A percentile compares a stretch with the other conserved stretches of the same genome.
Evolutionary conservation across 2,888 invertebrate genomes (phyloP).

Genomic region (Thymelicus lineola): DNA sequence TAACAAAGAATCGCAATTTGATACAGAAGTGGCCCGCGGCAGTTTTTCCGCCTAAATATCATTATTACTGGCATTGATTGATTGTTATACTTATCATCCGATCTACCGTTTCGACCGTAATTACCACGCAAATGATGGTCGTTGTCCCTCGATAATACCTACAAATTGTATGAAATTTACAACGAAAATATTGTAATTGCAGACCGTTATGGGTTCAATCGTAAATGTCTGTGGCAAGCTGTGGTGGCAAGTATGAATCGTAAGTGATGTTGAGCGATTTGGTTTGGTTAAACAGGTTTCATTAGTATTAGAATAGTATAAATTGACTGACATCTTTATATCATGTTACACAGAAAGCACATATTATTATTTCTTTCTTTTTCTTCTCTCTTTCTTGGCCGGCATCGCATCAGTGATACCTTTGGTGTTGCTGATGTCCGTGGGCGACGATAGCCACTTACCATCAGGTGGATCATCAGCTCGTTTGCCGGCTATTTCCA

Average conservation of each 20-base stretch:
- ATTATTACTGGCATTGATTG: constrained; percentile 71
- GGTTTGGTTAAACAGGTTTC: too few species aligned
- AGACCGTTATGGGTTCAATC: constrained; percentile 1
- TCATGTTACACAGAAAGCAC: too few species aligned
- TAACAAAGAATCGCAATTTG: constrained; percentile 61
- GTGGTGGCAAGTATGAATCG: background rate
- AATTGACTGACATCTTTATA: too few species aligned
- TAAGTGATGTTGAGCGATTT: background rate
- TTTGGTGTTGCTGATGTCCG: too few species aligned
- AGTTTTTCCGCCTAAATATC: constrained; percentile 67
- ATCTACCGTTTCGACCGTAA: constrained; percentile 42
- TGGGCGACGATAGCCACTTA: too few species aligned
- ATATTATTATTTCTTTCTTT: too few species aligned
- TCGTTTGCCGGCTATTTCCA: too few species aligned
- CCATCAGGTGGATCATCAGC: too few species aligned
- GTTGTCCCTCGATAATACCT: constrained; percentile 39
- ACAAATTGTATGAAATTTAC: constrained; percentile 36
- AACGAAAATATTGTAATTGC: constrained; percentile 33
- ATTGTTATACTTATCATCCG: constrained; percentile 65
- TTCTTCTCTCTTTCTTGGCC: too few species aligned
- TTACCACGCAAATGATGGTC: constrained; percentile 38
- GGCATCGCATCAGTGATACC: too few species aligned
- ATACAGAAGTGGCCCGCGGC: constrained; percentile 58
- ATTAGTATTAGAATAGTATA: too few species aligned
- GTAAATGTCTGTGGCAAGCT: background rate